Percentiles rank a stretch among this genome's conserved stretches.
Evolutionary conservation across 2,797 vertebrate genomes (phyloP).

Genomic region (Amniataba percoides): DNA sequence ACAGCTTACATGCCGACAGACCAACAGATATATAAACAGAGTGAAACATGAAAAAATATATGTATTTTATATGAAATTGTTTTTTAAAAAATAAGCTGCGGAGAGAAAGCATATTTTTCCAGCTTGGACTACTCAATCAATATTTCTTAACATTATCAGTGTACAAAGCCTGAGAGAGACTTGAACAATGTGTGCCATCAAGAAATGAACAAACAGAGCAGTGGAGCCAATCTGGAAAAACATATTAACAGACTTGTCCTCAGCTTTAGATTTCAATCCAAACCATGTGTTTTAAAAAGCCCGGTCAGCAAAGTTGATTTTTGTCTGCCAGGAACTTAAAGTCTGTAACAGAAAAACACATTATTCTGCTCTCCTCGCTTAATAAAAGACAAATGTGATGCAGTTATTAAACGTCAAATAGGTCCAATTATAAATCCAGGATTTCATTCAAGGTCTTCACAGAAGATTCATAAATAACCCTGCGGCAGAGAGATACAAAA

Average conservation of each 20-base stretch:
- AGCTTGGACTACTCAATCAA: conserved; percentile 3
- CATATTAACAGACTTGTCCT: conserved; percentile 3
- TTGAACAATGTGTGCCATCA: conserved; percentile 24
- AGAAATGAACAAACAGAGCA: conserved; percentile 43
- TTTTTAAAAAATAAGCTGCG: background rate
- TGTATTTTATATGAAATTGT: conserved; percentile 9
- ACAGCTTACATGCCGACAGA: conserved; percentile 13
- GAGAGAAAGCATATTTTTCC: background rate
- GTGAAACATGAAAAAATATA: conserved; percentile 31
- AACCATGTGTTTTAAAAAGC: conserved; percentile 15
- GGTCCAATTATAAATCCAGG: conserved; percentile 77
- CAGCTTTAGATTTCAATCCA: conserved; percentile 36
- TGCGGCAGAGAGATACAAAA: conserved; percentile 73
- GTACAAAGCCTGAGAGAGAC: conserved; percentile 26
- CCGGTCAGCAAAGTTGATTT: background rate
- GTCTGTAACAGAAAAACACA: background rate
- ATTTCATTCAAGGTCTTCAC: conserved; percentile 88
- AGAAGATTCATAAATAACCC: conserved; percentile 89
- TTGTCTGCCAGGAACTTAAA: background rate
- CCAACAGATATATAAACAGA: conserved; percentile 40
- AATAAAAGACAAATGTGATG: conserved; percentile 13
- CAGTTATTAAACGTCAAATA: background rate
- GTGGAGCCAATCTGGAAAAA: conserved; percentile 32
- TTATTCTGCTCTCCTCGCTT: background rate
- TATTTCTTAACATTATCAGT: conserved; percentile 30